Evolutionary conservation across 2,113 vertebrate species (phyloP).

Genomic region (Indicator maculatus): DNA sequence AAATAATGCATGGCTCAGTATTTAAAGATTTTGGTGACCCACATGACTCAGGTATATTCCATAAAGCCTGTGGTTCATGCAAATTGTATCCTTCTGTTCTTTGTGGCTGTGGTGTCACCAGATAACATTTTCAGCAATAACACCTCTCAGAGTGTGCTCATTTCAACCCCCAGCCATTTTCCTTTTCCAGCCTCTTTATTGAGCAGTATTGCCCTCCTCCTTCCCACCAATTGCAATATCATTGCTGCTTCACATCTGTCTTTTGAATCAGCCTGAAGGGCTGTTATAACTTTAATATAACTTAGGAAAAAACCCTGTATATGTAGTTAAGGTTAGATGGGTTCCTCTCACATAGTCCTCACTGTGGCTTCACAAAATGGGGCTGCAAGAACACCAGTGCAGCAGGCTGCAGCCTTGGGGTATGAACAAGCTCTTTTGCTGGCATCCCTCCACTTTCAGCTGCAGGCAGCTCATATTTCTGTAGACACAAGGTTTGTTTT

Average conservation of each 20-base stretch:
- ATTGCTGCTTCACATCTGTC: neutral
- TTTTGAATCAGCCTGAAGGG: neutral
- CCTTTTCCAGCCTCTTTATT: neutral
- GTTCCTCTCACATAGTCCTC: neutral
- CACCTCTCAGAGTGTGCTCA: neutral
- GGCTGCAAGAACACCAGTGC: neutral
- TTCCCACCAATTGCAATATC: neutral
- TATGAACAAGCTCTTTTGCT: neutral
- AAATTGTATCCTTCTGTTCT: neutral
- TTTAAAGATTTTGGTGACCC: neutral
- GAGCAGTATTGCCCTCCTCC: neutral
- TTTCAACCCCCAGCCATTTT: neutral
- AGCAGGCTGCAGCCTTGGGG: neutral
- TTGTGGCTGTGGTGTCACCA: neutral
- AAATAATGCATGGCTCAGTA: neutral
- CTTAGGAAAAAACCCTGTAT: neutral
- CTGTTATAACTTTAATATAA: neutral
- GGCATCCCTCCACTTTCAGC: neutral
- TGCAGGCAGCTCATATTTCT: neutral
- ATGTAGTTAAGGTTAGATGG: neutral
- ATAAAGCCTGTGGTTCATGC: neutral
- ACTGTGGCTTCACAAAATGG: neutral
- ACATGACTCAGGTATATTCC: neutral
- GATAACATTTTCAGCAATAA: neutral
- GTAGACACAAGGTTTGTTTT: slow-evolving; percentile 8